Conservation (phyloP, 2,797 vertebrate genomes). For the Prunella strophiata region DNA sequence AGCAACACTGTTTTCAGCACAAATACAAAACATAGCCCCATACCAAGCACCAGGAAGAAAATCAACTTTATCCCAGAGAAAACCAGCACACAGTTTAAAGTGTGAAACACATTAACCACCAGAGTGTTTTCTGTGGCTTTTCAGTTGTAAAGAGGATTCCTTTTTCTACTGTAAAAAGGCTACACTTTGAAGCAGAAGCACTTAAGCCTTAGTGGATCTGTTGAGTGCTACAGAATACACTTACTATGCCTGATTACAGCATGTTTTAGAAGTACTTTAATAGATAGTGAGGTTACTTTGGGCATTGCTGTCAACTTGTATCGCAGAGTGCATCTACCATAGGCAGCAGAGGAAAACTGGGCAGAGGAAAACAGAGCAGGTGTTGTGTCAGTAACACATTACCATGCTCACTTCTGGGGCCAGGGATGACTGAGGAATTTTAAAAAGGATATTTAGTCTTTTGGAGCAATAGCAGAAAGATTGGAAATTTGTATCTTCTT, state of each 20-base stretch:
- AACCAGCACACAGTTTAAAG: background rate
- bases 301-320: conserved; percentile 9
- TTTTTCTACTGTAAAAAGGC: background rate
- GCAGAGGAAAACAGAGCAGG: background rate
- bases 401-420: background rate
- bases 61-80: background rate
- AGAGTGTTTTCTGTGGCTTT: background rate
- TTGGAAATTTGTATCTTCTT: background rate
- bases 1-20: background rate
- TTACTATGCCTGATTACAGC: background rate
- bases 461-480: background rate
- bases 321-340: background rate
- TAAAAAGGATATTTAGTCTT: background rate
- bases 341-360: background rate
- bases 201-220: conserved; percentile 22
- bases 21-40: background rate
- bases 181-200: conserved; percentile 15
- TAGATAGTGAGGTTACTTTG: conserved; percentile 10
- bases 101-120: background rate
- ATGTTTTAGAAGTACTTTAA: conserved; percentile 29
- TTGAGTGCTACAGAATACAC: background rate
- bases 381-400: background rate
- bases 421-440: background rate
- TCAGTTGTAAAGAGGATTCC: background rate
- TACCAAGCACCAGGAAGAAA: background rate